Conservation (phyloP, 1,140 invertebrate genomes). For the Drosophila orena region DNA sequence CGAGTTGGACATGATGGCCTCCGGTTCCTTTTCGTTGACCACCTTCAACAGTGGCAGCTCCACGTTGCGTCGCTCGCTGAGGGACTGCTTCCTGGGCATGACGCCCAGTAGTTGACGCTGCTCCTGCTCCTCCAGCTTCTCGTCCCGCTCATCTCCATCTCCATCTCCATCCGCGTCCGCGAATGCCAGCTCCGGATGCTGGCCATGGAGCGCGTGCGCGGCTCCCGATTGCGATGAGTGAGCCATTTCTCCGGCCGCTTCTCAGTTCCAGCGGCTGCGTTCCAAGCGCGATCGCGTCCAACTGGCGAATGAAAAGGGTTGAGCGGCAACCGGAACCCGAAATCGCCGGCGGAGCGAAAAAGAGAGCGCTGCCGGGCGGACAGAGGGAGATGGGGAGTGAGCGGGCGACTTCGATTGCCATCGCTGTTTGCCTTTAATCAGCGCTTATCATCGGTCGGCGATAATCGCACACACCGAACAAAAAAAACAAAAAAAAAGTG, state of each 20-base stretch:
- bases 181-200: constrained; percentile 44
- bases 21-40: constrained; percentile 54
- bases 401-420: constrained; percentile 42
- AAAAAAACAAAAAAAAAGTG: background rate
- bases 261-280: constrained; percentile 21
- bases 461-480: constrained; percentile 47
- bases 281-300: constrained; percentile 33
- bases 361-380: background rate
- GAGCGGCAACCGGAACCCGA: constrained; percentile 17
- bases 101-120: background rate
- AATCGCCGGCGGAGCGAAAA: constrained; percentile 10
- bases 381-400: background rate
- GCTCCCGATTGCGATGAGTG: constrained; percentile 18
- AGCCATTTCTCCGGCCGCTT: background rate
- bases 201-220: constrained; percentile 58
- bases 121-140: background rate
- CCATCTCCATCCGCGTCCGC: constrained; percentile 31
- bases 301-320: constrained; percentile 36
- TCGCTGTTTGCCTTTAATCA: constrained; percentile 71
- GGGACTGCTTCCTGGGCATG: constrained; percentile 36
- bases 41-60: constrained; percentile 51
- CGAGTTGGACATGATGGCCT: background rate
- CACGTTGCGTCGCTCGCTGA: constrained; percentile 54
- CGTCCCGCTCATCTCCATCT: constrained; percentile 1
- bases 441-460: constrained; percentile 66